phyloP scores from a whole-genome alignment of 2,797 vertebrate species.

The Rhynchonycteris naso region DNA sequence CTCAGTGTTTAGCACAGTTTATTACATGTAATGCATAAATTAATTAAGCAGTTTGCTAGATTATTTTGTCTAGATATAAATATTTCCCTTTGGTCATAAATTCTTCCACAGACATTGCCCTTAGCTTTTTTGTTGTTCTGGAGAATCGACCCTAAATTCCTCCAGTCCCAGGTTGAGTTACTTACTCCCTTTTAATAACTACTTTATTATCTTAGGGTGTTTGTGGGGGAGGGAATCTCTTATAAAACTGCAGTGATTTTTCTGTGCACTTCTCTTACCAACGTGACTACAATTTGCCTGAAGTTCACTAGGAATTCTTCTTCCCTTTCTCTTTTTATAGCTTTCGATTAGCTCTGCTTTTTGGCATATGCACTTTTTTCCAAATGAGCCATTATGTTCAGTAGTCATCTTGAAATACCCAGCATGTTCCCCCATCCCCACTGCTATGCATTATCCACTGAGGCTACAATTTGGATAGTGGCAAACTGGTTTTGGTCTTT shows the following conservation, averaged over 20 bases:
- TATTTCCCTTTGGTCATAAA: neutral
- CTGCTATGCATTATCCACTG: neutral
- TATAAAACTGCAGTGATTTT: neutral
- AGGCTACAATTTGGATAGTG: neutral
- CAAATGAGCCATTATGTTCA: neutral
- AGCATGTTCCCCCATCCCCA: neutral
- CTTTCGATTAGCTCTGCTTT: neutral
- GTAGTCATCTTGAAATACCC: neutral
- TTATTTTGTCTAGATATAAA: constrained; percentile 6
- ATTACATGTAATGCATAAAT: constrained; percentile 26
- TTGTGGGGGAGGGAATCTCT: neutral
- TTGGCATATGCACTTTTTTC: neutral
- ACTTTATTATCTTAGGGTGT: neutral
- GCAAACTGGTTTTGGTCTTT: neutral
- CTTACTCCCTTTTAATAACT: constrained; percentile 6
- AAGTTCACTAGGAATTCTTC: neutral
- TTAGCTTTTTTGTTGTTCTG: neutral
- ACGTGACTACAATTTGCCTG: neutral
- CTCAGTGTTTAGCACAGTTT: neutral
- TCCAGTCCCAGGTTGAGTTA: neutral
- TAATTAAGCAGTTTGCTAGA: neutral
- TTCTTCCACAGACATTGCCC: neutral
- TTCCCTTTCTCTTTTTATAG: neutral
- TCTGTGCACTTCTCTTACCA: neutral
- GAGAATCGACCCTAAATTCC: neutral